Conservation (phyloP, 92 coral and sea anemone species). For the Porites divaricata region DNA sequence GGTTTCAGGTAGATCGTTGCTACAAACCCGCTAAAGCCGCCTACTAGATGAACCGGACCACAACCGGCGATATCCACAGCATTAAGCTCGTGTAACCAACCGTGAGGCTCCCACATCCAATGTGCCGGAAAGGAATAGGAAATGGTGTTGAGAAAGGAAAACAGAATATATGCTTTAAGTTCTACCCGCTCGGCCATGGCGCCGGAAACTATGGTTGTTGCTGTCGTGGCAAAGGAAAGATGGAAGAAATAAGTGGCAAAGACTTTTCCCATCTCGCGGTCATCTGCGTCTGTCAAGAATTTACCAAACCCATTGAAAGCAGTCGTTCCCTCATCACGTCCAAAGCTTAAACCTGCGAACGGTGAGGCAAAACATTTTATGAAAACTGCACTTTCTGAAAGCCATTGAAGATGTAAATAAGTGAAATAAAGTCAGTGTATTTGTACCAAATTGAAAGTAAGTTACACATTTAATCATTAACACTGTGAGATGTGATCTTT, state of each 20-base stretch:
- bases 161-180: constrained; percentile 78
- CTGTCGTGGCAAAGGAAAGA: constrained; percentile 85
- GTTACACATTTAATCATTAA: too few species aligned
- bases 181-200: constrained; percentile 91
- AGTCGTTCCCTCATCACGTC: constrained; percentile 50
- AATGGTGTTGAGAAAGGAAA: constrained; percentile 79
- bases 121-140: constrained; percentile 84
- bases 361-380: neutral
- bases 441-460: too few species aligned
- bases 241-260: constrained; percentile 87
- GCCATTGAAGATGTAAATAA: too few species aligned
- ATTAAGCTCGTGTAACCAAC: constrained; percentile 75
- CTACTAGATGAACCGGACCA: constrained; percentile 88
- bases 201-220: constrained; percentile 86
- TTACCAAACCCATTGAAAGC: constrained; percentile 75
- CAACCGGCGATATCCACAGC: constrained; percentile 91
- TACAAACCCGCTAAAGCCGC: constrained; percentile 83
- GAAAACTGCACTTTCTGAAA: neutral
- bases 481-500: too few species aligned
- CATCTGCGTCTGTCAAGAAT: constrained; percentile 77
- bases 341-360: constrained; percentile 67
- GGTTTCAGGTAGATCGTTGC: constrained; percentile 80
- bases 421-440: too few species aligned
- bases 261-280: constrained; percentile 72
- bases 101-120: constrained; percentile 83